Percentiles rank a stretch among this genome's conserved stretches.
Conservation (phyloP, 2,888 invertebrate species). For the Megamerina dolium region DNA sequence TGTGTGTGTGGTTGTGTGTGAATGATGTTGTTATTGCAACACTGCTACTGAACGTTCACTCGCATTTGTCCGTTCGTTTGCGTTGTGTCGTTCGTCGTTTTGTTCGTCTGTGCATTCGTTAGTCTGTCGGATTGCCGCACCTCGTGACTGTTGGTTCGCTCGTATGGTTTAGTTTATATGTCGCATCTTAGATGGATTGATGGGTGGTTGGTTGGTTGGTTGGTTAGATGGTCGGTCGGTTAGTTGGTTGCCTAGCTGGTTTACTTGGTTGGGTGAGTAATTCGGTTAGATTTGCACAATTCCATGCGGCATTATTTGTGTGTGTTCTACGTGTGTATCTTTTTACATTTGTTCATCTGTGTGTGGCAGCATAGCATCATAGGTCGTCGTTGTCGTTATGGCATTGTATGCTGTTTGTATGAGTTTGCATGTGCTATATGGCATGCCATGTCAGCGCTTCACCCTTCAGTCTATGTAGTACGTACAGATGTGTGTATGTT, state of each 20-base stretch:
- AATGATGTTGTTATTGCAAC: conserved; percentile 4
- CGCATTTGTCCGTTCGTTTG: conserved; percentile 3
- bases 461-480: too few relatives aligned
- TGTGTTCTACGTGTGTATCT: conserved; percentile 1
- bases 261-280: conserved; percentile 7
- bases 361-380: conserved; percentile 5
- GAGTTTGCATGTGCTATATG: too few relatives aligned
- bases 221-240: not conserved
- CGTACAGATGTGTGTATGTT: too few relatives aligned
- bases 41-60: conserved; percentile 8
- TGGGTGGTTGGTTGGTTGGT: not conserved
- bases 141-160: not conserved
- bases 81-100: not conserved
- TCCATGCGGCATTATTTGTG: conserved; percentile 1
- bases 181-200: not conserved
- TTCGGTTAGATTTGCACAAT: conserved; percentile 15
- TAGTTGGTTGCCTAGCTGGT: conserved; percentile 1
- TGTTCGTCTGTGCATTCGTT: not conserved
- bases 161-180: not conserved
- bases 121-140: not conserved
- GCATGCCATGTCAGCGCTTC: too few relatives aligned
- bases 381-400: not conserved
- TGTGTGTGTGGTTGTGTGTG: conserved; percentile 4
- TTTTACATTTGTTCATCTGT: not conserved
- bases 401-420: conserved; percentile 4